Percentiles rank a stretch among this genome's conserved stretches.
These are phyloP conservation scores for Macaca mulatta DNA, from an alignment of 2,113 vertebrate genomes.

Conservation along the genomic window DNA sequence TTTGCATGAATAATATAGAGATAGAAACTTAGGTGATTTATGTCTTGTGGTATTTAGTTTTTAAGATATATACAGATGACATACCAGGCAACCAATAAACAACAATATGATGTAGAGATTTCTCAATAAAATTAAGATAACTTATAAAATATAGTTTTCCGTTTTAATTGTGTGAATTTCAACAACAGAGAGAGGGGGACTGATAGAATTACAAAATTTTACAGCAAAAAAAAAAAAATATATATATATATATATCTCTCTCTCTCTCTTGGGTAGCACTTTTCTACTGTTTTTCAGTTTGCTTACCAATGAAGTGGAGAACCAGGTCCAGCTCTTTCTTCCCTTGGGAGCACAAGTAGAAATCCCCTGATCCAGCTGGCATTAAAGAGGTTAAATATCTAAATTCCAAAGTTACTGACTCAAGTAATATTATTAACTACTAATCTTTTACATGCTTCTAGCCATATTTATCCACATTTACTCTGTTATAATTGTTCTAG, in stretches of 20 bases:
- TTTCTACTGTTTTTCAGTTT: conserved; percentile 17
- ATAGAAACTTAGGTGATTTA: not conserved
- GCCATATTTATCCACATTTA: not conserved
- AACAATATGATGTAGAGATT: not conserved
- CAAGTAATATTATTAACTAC: not conserved
- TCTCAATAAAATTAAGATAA: conserved; percentile 20
- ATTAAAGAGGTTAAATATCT: not conserved
- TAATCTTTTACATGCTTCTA: not conserved
- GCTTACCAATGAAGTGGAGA: not conserved
- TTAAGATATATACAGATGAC: not conserved
- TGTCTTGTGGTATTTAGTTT: conserved; percentile 1
- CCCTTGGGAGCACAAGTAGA: not conserved
- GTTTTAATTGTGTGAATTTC: conserved; percentile 10
- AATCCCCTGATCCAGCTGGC: not conserved
- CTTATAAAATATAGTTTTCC: not conserved
- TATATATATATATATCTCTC: no score
- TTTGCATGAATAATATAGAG: conserved; percentile 48
- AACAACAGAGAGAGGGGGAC: not conserved
- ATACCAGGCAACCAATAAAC: not conserved
- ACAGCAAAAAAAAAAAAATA: not conserved
- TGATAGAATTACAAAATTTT: not conserved
- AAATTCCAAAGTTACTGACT: not conserved
- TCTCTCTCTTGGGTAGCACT: not conserved
- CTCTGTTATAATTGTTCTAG: not conserved
- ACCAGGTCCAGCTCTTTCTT: not conserved